Conservation (phyloP, 2,113 vertebrate genomes). For the Dasyornis broadbenti region DNA sequence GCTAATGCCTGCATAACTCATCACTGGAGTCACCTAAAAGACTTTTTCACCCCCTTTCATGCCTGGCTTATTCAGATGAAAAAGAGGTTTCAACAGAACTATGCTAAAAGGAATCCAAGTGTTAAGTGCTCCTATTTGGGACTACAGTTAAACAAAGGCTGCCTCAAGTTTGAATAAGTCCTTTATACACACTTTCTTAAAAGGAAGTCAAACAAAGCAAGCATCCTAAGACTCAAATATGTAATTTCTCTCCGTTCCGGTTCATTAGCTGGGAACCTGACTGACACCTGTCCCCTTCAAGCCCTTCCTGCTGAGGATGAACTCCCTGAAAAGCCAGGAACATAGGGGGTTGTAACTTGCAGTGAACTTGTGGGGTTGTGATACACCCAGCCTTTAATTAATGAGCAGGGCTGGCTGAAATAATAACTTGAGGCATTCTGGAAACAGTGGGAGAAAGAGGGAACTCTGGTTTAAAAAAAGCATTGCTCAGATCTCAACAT, state of each 20-base stretch:
- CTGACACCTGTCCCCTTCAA: neutral
- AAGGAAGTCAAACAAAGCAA: neutral
- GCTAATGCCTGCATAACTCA: neutral
- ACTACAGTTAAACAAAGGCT: neutral
- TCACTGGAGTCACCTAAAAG: neutral
- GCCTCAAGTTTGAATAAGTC: neutral
- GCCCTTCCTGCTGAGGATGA: neutral
- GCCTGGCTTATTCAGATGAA: neutral
- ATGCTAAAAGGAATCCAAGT: neutral
- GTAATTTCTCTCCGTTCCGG: neutral
- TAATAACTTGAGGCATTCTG: neutral
- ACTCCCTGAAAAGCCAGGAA: neutral
- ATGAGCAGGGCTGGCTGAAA: neutral
- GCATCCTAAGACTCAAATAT: neutral
- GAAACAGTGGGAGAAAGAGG: neutral
- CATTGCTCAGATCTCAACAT: neutral
- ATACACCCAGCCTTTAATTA: neutral
- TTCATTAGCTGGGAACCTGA: neutral
- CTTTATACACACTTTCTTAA: neutral
- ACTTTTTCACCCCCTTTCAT: neutral
- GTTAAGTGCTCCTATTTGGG: neutral
- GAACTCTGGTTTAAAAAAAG: neutral
- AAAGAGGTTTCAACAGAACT: neutral
- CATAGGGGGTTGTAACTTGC: neutral
- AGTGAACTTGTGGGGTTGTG: neutral